phyloP scores from a whole-genome alignment of 2,797 vertebrate species.

The Mormyrops attenuatus region DNA sequence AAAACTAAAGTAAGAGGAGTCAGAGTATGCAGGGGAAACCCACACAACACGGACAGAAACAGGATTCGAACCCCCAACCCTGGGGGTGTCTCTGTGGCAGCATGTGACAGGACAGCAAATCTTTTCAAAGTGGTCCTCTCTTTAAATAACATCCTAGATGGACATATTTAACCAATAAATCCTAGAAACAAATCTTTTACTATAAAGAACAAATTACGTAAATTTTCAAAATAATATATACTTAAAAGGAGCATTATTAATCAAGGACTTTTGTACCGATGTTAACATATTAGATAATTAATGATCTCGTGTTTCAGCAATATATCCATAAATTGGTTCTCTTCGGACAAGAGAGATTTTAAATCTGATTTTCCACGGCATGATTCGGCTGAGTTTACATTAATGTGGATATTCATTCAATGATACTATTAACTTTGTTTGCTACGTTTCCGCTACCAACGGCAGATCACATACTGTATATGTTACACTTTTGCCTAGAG shows the following conservation, averaged over 20 bases:
- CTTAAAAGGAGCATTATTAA: not conserved
- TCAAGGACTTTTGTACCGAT: not conserved
- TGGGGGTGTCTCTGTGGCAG: not conserved
- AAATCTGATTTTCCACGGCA: not conserved
- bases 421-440: not conserved
- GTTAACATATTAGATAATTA: not conserved
- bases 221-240: not conserved
- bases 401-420: not conserved
- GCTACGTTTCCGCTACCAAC: not conserved
- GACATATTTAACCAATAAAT: not conserved
- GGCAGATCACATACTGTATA: not conserved
- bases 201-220: not conserved
- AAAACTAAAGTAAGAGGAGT: not conserved
- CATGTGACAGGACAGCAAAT: not conserved
- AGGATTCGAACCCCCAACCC: not conserved
- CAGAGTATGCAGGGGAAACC: not conserved
- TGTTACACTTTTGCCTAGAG: not conserved
- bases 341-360: not conserved
- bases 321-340: not conserved
- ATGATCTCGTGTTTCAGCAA: not conserved
- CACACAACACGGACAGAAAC: not conserved
- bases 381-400: not conserved
- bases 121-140: not conserved
- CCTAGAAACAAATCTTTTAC: not conserved
- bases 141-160: not conserved